phyloP scores from a whole-genome alignment of 1,140 invertebrate genomes.

The Megalopta genalis region DNA sequence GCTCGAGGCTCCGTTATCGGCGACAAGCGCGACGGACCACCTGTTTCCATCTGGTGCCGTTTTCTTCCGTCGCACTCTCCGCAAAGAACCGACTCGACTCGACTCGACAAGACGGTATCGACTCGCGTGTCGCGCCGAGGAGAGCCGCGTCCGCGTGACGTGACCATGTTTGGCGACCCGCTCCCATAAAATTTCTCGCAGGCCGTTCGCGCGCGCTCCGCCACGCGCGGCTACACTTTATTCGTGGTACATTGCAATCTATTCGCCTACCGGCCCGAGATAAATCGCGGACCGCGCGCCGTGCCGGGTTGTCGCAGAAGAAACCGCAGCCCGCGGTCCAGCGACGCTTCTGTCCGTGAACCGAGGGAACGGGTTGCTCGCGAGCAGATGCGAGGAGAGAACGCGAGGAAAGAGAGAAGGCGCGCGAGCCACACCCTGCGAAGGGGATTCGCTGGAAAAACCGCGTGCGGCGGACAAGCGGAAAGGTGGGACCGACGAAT shows the following conservation, averaged over 20 bases:
- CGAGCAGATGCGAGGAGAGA: background rate
- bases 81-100: background rate
- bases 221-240: conserved; percentile 1
- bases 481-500: background rate
- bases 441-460: conserved; percentile 20
- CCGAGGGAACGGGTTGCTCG: background rate
- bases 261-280: conserved; percentile 49
- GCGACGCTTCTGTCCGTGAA: conserved; percentile 20
- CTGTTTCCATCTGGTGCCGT: conserved; percentile 34
- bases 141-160: conserved; percentile 50
- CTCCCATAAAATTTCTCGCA: conserved; percentile 65
- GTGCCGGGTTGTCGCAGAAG: conserved; percentile 51
- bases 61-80: background rate
- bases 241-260: conserved; percentile 35
- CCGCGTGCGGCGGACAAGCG: too few relatives aligned
- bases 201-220: conserved; percentile 20
- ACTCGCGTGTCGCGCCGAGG: conserved; percentile 9
- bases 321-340: background rate
- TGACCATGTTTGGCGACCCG: conserved; percentile 70
- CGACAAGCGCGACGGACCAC: conserved; percentile 40
- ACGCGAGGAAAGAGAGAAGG: too few relatives aligned
- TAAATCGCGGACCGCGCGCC: conserved; percentile 55
- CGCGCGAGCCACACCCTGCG: conserved; percentile 21
- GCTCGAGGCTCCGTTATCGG: conserved; percentile 52
- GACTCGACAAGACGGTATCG: background rate